phyloP scores from a whole-genome alignment of 2,888 invertebrate species.

The Drosophila cracens region DNA sequence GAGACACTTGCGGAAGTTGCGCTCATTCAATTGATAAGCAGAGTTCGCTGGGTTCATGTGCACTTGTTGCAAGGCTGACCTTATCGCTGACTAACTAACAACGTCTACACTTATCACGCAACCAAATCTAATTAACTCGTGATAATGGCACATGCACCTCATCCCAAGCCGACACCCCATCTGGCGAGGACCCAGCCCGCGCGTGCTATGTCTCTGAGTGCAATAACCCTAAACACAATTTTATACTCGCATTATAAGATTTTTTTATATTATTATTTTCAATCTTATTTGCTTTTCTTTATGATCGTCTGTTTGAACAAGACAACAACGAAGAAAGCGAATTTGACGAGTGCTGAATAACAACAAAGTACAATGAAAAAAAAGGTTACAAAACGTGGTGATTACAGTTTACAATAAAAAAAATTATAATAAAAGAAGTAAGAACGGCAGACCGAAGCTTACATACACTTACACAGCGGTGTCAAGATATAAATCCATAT shows the following conservation, averaged over 20 bases:
- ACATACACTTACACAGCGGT: not conserved
- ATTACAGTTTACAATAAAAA: conserved; percentile 51
- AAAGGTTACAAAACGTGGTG: conserved; percentile 65
- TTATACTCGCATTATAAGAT: conserved; percentile 31
- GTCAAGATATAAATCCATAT: no score
- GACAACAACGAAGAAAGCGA: conserved; percentile 57
- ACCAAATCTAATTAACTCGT: conserved; percentile 21
- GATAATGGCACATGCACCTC: conserved; percentile 13
- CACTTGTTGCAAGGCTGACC: conserved; percentile 24
- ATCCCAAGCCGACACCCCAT: not conserved
- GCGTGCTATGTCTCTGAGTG: conserved; percentile 44
- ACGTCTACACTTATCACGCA: conserved; percentile 32
- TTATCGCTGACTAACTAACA: conserved; percentile 31
- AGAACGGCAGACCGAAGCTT: not conserved
- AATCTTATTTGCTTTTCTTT: conserved; percentile 22
- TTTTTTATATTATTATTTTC: conserved; percentile 24
- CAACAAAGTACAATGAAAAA: conserved; percentile 34
- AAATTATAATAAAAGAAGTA: not conserved
- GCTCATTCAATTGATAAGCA: conserved; percentile 15
- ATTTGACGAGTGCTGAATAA: conserved; percentile 42
- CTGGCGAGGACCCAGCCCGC: not conserved
- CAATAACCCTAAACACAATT: conserved; percentile 63
- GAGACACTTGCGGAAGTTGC: conserved; percentile 30
- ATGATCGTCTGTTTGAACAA: conserved; percentile 11
- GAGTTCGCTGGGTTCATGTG: conserved; percentile 14